Conservation (phyloP, 2,888 invertebrate species). For the Philhelius pedissequus region DNA sequence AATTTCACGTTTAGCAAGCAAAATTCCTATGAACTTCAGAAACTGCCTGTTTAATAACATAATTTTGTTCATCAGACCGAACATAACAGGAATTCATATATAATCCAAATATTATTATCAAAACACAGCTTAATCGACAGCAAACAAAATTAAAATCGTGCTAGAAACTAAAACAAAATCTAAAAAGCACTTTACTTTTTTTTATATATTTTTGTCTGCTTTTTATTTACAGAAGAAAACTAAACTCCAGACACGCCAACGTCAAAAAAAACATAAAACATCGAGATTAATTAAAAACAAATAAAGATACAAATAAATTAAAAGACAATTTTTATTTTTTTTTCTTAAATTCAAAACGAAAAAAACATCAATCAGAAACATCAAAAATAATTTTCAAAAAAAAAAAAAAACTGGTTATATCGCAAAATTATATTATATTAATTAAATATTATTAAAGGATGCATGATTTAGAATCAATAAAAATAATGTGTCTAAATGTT, state of each 20-base stretch:
- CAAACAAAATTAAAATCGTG: conserved; percentile 48
- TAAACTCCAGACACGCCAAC: conserved; percentile 43
- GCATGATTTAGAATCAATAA: conserved; percentile 49
- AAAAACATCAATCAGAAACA: conserved; percentile 68
- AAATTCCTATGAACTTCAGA: neutral
- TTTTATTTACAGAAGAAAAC: conserved; percentile 15
- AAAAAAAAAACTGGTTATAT: conserved; percentile 39
- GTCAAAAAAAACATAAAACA: conserved; percentile 23
- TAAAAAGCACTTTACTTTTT: neutral
- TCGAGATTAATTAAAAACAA: conserved; percentile 29
- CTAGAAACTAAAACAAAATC: conserved; percentile 21
- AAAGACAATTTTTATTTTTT: neutral
- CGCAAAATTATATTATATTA: conserved; percentile 23
- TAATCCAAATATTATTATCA: conserved; percentile 3
- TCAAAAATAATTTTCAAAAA: conserved; percentile 45
- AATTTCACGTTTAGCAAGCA: conserved; percentile 30
- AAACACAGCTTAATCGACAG: conserved; percentile 12
- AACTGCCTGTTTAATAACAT: neutral
- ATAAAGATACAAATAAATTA: neutral
- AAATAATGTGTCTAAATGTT: conserved; percentile 26
- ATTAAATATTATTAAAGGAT: conserved; percentile 36
- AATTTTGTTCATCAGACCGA: neutral
- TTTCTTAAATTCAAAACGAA: conserved; percentile 49
- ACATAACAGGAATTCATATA: conserved; percentile 12
- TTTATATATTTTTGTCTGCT: neutral